Evolutionary conservation across 2,888 invertebrate genomes (phyloP).

Genomic region (Trachelus iudaicus): DNA sequence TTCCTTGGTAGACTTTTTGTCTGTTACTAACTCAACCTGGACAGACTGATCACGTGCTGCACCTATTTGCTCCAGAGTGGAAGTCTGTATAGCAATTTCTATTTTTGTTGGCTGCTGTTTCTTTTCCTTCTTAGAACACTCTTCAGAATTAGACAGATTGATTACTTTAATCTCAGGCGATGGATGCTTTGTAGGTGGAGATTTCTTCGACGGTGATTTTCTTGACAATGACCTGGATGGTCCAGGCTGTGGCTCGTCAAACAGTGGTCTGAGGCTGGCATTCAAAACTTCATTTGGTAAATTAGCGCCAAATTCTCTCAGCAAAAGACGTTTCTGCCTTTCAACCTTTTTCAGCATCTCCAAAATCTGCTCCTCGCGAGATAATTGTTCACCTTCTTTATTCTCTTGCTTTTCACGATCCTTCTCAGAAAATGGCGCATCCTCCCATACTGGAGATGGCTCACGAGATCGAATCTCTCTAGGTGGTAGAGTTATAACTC

Average conservation of each 20-base stretch:
- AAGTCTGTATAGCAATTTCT: constrained; percentile 52
- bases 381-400: constrained; percentile 32
- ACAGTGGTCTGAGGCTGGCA: constrained; percentile 49
- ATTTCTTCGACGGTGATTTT: not conserved
- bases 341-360: constrained; percentile 58
- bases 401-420: constrained; percentile 14
- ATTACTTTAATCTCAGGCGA: constrained; percentile 56
- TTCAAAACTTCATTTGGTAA: constrained; percentile 56
- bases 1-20: not conserved
- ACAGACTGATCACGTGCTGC: constrained; percentile 37
- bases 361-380: constrained; percentile 54
- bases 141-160: constrained; percentile 45
- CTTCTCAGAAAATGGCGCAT: constrained; percentile 19
- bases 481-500: constrained; percentile 43
- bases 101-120: constrained; percentile 25
- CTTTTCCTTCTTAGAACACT: constrained; percentile 26
- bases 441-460: constrained; percentile 34
- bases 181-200: not conserved
- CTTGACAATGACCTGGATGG: not conserved
- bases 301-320: constrained; percentile 55
- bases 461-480: constrained; percentile 25
- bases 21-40: constrained; percentile 35
- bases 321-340: constrained; percentile 49
- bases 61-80: constrained; percentile 22
- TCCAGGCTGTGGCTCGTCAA: constrained; percentile 28